phyloP scores from a whole-genome alignment of 2,113 vertebrate genomes.

The zebrafish (Danio rerio) region DNA sequence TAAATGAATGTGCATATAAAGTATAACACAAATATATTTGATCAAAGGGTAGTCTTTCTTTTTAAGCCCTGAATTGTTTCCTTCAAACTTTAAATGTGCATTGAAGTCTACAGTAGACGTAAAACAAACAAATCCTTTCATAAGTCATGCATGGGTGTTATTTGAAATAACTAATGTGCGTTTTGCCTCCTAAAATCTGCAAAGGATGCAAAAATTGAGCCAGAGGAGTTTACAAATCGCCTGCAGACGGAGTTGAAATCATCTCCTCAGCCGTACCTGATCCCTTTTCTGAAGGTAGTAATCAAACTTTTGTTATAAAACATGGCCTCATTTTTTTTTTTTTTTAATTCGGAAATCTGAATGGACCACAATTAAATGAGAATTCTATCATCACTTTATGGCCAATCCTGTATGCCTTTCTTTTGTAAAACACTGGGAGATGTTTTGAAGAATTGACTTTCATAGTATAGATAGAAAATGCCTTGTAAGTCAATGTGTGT shows the following conservation, averaged over 20 bases:
- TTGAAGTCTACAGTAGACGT: not conserved
- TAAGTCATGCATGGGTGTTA: not conserved
- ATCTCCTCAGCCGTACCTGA: constrained; percentile 89
- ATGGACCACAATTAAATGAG: not conserved
- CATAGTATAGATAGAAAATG: too few species aligned
- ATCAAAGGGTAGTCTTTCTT: not conserved
- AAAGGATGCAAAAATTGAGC: constrained; percentile 89
- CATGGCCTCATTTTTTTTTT: too few species aligned
- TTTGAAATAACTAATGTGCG: not conserved
- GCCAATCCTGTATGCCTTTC: too few species aligned
- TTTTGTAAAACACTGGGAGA: too few species aligned
- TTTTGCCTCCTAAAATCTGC: not conserved
- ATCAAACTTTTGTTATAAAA: not conserved
- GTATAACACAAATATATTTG: too few species aligned
- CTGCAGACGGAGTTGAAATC: constrained; percentile 88
- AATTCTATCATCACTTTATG: not conserved
- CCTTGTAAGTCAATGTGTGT: too few species aligned
- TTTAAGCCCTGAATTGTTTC: not conserved
- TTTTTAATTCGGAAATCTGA: not conserved
- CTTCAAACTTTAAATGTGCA: not conserved
- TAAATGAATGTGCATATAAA: not conserved
- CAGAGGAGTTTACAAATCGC: constrained; percentile 88
- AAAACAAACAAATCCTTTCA: not conserved
- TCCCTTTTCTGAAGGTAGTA: constrained; percentile 88
- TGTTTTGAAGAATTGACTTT: too few species aligned